Evolutionary conservation across 2,113 vertebrate genomes (phyloP).

Genomic region (Hirundichthys speculiger): DNA sequence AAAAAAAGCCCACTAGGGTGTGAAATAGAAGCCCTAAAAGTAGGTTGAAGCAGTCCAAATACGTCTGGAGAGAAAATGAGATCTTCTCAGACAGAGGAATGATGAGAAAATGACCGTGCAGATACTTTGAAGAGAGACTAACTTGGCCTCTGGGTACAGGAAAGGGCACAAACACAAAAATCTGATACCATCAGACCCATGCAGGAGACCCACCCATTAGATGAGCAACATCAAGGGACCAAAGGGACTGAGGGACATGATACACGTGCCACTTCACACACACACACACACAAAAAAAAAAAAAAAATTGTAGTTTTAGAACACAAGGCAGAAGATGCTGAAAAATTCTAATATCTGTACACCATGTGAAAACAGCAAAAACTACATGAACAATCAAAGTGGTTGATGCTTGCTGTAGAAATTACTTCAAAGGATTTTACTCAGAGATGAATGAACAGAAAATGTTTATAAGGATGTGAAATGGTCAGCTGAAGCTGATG

Average conservation of each 20-base stretch:
- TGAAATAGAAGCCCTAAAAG: background rate
- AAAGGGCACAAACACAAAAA: conserved; percentile 46
- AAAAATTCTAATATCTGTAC: background rate
- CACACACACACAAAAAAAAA: conserved; percentile 1
- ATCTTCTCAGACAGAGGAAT: conserved; percentile 8
- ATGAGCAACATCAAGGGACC: conserved; percentile 72
- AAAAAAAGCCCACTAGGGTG: background rate
- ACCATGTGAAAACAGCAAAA: background rate
- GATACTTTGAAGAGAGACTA: conserved; percentile 34
- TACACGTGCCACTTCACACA: conserved; percentile 2
- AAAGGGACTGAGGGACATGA: conserved; percentile 43
- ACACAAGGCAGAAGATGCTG: conserved; percentile 2
- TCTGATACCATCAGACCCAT: conserved; percentile 72
- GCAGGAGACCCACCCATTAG: conserved; percentile 73
- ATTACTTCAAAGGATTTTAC: background rate
- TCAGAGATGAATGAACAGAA: background rate
- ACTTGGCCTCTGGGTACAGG: conserved; percentile 42
- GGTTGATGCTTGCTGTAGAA: background rate
- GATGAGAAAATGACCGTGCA: background rate
- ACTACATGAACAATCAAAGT: background rate
- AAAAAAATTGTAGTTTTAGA: background rate
- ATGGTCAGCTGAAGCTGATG: background rate
- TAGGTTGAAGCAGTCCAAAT: background rate
- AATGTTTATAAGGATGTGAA: background rate
- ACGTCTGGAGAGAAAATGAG: conserved; percentile 2